Percentiles rank a stretch among this genome's conserved stretches.
phyloP scores from a whole-genome alignment of 2,113 vertebrate species.

The Nicator chloris region DNA sequence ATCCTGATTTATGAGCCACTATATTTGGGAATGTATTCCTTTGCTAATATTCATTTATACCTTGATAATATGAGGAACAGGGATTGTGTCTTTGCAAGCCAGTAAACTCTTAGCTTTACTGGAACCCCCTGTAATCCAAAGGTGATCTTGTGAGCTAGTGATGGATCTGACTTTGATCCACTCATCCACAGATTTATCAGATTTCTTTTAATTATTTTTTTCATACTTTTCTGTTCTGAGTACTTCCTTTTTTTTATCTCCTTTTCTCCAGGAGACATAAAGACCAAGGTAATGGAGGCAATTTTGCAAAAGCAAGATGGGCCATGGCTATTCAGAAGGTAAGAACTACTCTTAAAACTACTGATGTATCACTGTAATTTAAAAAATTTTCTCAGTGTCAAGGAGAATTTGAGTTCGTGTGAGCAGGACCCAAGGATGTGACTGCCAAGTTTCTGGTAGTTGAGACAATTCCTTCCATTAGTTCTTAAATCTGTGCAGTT shows the following conservation, averaged over 20 bases:
- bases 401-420: not conserved
- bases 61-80: not conserved
- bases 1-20: not conserved
- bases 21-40: not conserved
- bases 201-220: not conserved
- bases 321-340: constrained; percentile 60
- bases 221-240: not conserved
- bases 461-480: not conserved
- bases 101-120: not conserved
- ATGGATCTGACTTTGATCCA: not conserved
- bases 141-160: not conserved
- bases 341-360: not conserved
- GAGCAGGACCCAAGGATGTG: not conserved
- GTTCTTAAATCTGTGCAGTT: not conserved
- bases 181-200: not conserved
- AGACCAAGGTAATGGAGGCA: not conserved
- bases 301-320: constrained; percentile 58
- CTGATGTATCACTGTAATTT: not conserved
- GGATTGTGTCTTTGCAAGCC: not conserved
- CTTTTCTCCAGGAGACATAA: not conserved
- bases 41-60: not conserved
- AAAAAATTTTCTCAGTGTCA: not conserved
- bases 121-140: not conserved
- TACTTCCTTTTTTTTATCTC: accelerated
- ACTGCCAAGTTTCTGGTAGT: not conserved